phyloP scores from a whole-genome alignment of 2,888 invertebrate genomes.

The Phyllotreta striolata region DNA sequence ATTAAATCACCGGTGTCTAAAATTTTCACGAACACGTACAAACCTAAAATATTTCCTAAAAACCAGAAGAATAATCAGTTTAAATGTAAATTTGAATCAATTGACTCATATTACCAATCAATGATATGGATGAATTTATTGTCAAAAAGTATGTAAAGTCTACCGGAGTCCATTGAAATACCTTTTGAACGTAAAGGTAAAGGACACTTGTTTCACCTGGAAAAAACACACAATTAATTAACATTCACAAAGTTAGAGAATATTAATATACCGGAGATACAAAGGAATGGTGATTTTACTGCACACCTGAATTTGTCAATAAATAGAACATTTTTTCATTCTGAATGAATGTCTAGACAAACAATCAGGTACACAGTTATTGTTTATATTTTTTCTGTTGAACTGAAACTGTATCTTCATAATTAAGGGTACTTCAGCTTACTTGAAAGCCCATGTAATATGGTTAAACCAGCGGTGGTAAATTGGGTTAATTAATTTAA shows the following conservation, averaged over 20 bases:
- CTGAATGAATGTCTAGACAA: too few species aligned
- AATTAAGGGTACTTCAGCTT: too few species aligned
- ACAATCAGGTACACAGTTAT: too few species aligned
- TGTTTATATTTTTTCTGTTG: too few species aligned
- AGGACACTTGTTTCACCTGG: constrained; percentile 69
- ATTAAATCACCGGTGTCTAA: constrained; percentile 57
- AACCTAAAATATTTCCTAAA: constrained; percentile 51
- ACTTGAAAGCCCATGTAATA: too few species aligned
- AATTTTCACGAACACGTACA: constrained; percentile 54
- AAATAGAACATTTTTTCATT: too few species aligned
- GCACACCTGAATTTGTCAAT: too few species aligned
- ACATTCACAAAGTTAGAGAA: constrained; percentile 3
- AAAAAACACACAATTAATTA: constrained; percentile 45
- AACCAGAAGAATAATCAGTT: constrained; percentile 22
- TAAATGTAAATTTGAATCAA: background rate
- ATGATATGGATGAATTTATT: constrained; percentile 65
- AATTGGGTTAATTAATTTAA: too few species aligned
- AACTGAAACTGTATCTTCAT: too few species aligned
- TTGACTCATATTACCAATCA: constrained; percentile 62
- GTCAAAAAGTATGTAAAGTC: constrained; percentile 68
- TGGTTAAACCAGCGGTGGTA: too few species aligned
- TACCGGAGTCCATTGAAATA: constrained; percentile 69
- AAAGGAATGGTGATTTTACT: background rate
- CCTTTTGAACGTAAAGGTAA: constrained; percentile 68
- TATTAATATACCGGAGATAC: background rate